Evolutionary conservation across 2,888 invertebrate genomes (phyloP), one percentile per base, ranked within the genome.

Genomic region (Agrotis segetum): DNA sequence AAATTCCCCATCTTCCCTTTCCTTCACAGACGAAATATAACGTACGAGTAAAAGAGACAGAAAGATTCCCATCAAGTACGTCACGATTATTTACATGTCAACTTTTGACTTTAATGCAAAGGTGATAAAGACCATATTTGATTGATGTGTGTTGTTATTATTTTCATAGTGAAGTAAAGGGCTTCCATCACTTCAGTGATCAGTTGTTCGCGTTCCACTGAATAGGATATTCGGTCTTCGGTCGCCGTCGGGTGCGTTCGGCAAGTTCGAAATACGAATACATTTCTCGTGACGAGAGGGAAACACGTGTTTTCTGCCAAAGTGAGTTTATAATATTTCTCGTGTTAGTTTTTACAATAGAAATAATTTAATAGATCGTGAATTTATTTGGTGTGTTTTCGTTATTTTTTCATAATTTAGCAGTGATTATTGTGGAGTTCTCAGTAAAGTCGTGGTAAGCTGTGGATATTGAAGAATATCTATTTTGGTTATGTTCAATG

Each of bases 221-320:
- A 88, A 88, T 88, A 88, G 84, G 85, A 86, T 89, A 90, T 91
- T 92, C 89, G 86, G 89, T 89, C 87, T 88, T 89, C 88, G 89
- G 86, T 83, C 88, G 87, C 81, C 85, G 87, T 75, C 75, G 86
- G 80, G 90, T 85, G 67, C 78, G 88, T 82, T 83, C 79, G 85
- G 70, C 68, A 79, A 80, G 79, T 85, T 86, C 77, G 78, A 79
- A 85, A 79, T 80, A 67, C 70, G 74, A 73, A 78, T 81, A 69
- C 69, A 69, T 72, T 65, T 76, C 70, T 81, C 84, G 86, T 75
- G 87, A 73, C 80, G 64, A 77, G 64, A 77, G 72, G 78, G 77
- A 84, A 86, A 85, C 88, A 88, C 88, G 88, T 88, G 88, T 79
- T 84, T 74, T 81, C 73, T 72, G 63, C 76, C 60, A 81, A 87